Evolutionary conservation across 2,797 vertebrate species (phyloP), one percentile per base, ranked within the genome.

Genomic region (Chelon auratus): DNA sequence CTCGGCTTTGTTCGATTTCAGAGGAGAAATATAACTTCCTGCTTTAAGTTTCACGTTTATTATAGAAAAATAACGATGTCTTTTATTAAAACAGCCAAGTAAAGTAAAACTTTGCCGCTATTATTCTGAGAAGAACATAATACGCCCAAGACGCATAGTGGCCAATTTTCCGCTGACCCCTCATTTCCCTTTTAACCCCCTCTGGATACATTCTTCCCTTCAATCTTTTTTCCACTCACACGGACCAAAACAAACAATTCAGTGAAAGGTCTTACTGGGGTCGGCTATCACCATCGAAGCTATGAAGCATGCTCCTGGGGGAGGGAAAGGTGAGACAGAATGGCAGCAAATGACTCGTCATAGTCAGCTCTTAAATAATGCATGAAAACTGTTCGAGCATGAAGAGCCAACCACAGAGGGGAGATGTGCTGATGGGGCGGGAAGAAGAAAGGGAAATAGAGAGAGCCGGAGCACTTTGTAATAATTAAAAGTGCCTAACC

Each of bases 301-400:
- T 81, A 68, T 74, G 75, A 85, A 80, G 80, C 58, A 3, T 57
- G 72, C 74, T 86, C 84, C 67, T 75, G 30, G 9, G 80, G 73
- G 85, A 85, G 62, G 26, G 37, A 74, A 84, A 90, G 83, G 88
- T 91, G 87, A 91, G 86, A 81, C 73, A n/a, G 81, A 84, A 84
- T 83, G 87, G 84, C 86, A 84, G 83, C 84, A 89, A 93, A 92
- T 86, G 84, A 88, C 86, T 90, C 60, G 77, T 92, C 90, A 89
- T 82, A 85, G 81, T 75, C 69, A 24, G 84, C 82, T 89, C 76
- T 87, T 94, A 88, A 94, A 94, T 93, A 92, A 95, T 94, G 89
- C 91, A 94, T 92, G 84, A 85, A 84, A 92, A 86, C 50, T 85
- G 91, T 87, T 87, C 47, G 85, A 91, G 86, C 88, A 87, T 90